Base-by-base conservation (phyloP, 2,113 vertebrate genomes). In the Eurystomus gularis region DNA sequence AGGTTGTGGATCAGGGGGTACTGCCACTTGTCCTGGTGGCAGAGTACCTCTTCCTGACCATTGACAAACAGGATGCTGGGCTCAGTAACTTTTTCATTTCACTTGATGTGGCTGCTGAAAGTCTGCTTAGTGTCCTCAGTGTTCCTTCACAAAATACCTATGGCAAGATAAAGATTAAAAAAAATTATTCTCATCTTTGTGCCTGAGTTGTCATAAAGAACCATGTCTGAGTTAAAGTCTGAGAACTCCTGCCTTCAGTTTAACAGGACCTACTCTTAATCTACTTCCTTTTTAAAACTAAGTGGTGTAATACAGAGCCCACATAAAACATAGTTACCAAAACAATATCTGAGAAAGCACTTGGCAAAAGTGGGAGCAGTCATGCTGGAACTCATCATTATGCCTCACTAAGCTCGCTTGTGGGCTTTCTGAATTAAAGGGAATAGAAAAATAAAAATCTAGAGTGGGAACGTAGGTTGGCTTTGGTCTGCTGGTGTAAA, bases 31-130 rank as follows among this genome's bases (percentile, higher is more conserved):
- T 62, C 29, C 64, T 1, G 2, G 3, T 70, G 25, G 46, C 48
- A 69, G 54, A 29, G 55, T 19, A 40, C n/a, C 57, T 64, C 17
- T 51, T 78, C 71, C 35, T 64, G 17, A 64, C 49, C 21, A 9
- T 39, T 0, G 0, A 25, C 49, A 37, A 16, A 42, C 0, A 5
- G 35, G 31, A 11, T 48, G 48, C 46, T 76, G 61, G 19, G 28
- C 49, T 64, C 25, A 15, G 54, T 62, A 54, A n/a, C 65, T 31
- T 20, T 77, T 61, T 8, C 15, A 13, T 71, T 62, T 62, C 29
- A 35, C 7, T 42, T 39, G 4, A 31, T 42, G 29, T 55, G 57
- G 51, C 51, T 39, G 28, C 15, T 65, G 29, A n/a, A 37, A 51
- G 3, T 72, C 49, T 0, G 1, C 18, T 73, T 60, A 18, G 15